These are phyloP conservation scores for Aphaenogaster ashmeadi DNA, from an alignment of 1,140 invertebrate genomes.

Conservation along the genomic window DNA sequence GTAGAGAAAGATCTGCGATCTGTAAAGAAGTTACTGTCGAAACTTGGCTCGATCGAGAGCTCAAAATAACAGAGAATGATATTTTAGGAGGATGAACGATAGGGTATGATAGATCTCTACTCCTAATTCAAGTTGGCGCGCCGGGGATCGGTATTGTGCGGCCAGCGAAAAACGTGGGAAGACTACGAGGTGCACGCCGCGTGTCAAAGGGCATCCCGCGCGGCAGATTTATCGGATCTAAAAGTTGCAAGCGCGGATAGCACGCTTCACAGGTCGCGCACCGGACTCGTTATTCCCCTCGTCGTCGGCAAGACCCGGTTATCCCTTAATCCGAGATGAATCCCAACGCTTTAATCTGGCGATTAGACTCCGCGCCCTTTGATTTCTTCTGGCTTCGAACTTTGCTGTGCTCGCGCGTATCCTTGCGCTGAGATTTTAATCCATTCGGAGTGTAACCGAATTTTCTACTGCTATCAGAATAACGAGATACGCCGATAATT, in stretches of 20 bases:
- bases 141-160: neutral
- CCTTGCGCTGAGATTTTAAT: constrained; percentile 60
- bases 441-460: constrained; percentile 2
- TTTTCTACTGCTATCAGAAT: neutral
- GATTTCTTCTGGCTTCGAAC: constrained; percentile 68
- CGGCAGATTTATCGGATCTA: constrained; percentile 72
- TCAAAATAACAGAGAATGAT: constrained; percentile 9
- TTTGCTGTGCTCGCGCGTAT: constrained; percentile 17
- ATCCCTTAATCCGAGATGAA: constrained; percentile 75
- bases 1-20: neutral
- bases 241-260: constrained; percentile 72
- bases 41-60: neutral
- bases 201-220: constrained; percentile 52
- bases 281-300: constrained; percentile 70
- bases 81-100: neutral
- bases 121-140: constrained; percentile 2
- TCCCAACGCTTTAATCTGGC: constrained; percentile 71
- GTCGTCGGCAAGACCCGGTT: constrained; percentile 63
- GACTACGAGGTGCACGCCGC: constrained; percentile 25
- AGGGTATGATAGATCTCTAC: neutral
- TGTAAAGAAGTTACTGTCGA: neutral
- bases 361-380: constrained; percentile 73
- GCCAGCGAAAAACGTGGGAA: constrained; percentile 32
- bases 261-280: constrained; percentile 60
- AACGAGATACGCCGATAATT: constrained; percentile 17